A percentile compares a stretch with the other conserved stretches of the same genome.
Evolutionary conservation across 2,113 vertebrate species (phyloP).

Genomic region (Ammodramus savannarum): DNA sequence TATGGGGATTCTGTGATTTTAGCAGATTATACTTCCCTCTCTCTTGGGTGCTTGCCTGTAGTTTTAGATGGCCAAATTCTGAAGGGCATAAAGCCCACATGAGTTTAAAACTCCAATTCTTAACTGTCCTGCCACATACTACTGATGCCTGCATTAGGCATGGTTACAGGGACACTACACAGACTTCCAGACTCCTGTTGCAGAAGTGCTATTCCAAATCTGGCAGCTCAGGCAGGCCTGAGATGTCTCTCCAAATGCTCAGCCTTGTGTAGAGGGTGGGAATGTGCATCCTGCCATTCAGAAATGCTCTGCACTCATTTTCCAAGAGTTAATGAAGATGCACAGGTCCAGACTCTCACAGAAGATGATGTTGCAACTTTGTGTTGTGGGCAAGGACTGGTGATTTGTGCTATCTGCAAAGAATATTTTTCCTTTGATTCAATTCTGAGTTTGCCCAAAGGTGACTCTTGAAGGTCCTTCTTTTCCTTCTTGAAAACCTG

Average conservation of each 20-base stretch:
- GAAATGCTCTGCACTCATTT: background rate
- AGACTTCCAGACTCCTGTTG: accelerated
- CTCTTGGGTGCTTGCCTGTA: background rate
- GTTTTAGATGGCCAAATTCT: background rate
- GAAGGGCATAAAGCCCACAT: background rate
- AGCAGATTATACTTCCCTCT: background rate
- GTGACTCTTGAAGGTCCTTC: background rate
- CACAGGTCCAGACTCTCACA: background rate
- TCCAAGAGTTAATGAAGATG: background rate
- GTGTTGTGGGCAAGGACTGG: accelerated
- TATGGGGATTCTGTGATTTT: background rate
- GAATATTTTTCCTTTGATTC: background rate
- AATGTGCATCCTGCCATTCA: background rate
- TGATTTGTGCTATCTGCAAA: background rate
- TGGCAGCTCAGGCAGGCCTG: background rate
- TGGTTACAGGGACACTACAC: background rate
- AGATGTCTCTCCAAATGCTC: background rate
- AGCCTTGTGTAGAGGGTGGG: background rate
- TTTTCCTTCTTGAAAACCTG: background rate
- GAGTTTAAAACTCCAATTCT: background rate
- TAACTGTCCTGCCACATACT: background rate
- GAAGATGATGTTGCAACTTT: background rate
- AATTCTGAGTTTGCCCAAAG: background rate
- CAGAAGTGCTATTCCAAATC: background rate
- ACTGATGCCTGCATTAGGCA: background rate